phyloP scores from a whole-genome alignment of 2,888 invertebrate genomes.

The Brachypterus glaber region DNA sequence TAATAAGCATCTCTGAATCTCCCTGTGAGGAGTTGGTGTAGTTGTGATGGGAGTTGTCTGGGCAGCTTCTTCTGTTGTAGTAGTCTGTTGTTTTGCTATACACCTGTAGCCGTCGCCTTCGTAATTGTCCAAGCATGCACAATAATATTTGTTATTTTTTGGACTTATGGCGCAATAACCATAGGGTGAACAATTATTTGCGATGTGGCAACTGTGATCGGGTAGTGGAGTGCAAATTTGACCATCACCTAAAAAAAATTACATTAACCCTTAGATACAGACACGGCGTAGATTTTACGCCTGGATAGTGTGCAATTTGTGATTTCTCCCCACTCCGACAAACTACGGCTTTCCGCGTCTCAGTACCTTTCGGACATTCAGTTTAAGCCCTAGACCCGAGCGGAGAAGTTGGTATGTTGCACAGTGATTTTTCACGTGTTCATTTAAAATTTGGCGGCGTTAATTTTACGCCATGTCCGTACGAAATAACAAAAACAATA shows the following conservation, averaged over 20 bases:
- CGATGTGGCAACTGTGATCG: conserved; percentile 43
- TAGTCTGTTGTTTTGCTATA: conserved; percentile 26
- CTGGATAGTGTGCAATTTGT: too few species aligned
- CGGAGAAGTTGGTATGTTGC: too few species aligned
- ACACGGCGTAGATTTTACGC: too few species aligned
- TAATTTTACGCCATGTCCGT: too few species aligned
- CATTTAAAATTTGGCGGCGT: too few species aligned
- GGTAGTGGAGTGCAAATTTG: conserved; percentile 38
- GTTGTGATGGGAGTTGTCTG: conserved; percentile 8
- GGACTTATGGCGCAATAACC: conserved; percentile 40
- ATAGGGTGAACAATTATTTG: conserved; percentile 49
- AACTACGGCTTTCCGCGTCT: too few species aligned
- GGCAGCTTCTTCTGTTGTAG: conserved; percentile 19
- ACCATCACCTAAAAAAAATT: conserved; percentile 45
- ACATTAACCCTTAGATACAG: too few species aligned
- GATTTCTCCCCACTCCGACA: too few species aligned
- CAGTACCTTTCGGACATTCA: too few species aligned
- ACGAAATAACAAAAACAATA: too few species aligned
- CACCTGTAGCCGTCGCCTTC: conserved; percentile 45
- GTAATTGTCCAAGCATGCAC: conserved; percentile 45
- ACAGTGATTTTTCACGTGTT: too few species aligned
- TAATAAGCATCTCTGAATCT: conserved; percentile 37
- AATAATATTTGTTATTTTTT: conserved; percentile 36
- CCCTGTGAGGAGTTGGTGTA: conserved; percentile 14
- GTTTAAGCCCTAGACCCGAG: too few species aligned